Evolutionary conservation across 1,140 invertebrate species (phyloP), one percentile per base, ranked within the genome.

Genomic region (Drosophila busckii): DNA sequence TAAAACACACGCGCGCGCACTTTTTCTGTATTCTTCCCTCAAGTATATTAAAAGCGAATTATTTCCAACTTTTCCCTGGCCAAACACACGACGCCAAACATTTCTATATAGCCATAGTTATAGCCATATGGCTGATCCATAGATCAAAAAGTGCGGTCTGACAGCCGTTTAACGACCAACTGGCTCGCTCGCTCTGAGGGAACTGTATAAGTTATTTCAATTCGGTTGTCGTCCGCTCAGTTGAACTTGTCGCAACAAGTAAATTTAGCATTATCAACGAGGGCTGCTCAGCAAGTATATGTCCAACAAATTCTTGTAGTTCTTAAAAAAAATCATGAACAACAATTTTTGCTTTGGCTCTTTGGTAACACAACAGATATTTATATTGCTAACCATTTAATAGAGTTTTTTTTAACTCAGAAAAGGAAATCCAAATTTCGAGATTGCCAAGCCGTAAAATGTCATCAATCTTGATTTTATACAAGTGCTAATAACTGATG

Each of bases 81-180:
- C 73, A 73, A 73, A 71, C 45, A 58, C n/a, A n/a, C n/a, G 49
- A 70, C 60, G 65, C 54, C 70, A 70, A 76, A 76, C 68, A 80
- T 80, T 64, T 56, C 23, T 5, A 12, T 16, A 41, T 22, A 7
- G 20, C 9, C 19, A 42, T 48, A 23, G 23, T 38, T 41, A 16
- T 29, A 28, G 5, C 6, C 10, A 5, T 15, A 15, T 40, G 15
- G 23, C 17, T 17, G 31, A 54, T 15, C 26, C 9, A 45, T 22
- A 42, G 54, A 75, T 66, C 55, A 58, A 50, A 58, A 61, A 40
- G 31, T 10, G 38, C 46, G 19, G 53, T 10, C 35, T 22, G 25
- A 10, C 20, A 23, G 35, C 12, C 5, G 16, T 13, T 46, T 4
- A 55, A 23, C 41, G 34, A 67, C 49, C 53, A 49, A 35, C 60